Evolutionary conservation across 2,113 vertebrate species (phyloP).

Genomic region (Catharus minimus): DNA sequence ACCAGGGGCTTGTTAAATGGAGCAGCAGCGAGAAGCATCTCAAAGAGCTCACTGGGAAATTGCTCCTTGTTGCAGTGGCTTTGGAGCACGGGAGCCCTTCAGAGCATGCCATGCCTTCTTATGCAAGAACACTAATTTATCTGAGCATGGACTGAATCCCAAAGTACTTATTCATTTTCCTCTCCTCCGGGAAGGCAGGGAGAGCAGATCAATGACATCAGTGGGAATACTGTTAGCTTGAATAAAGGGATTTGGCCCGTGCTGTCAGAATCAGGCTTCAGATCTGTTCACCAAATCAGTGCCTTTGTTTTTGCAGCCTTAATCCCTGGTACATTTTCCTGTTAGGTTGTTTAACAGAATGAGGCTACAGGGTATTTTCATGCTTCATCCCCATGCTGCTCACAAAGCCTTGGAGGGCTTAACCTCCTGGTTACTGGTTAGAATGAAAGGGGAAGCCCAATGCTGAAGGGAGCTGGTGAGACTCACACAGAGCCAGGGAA

Average conservation of each 20-base stretch:
- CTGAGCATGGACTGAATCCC: slow-evolving; percentile 50
- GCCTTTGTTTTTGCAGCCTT: slow-evolving; percentile 37
- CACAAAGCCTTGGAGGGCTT: neutral
- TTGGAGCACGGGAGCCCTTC: neutral
- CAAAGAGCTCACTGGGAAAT: slow-evolving; percentile 38
- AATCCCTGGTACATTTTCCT: slow-evolving; percentile 37
- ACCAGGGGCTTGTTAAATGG: neutral
- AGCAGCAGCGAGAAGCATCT: neutral
- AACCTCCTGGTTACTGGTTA: neutral
- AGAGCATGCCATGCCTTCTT: slow-evolving; percentile 28
- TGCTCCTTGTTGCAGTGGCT: slow-evolving; percentile 11
- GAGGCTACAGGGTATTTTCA: neutral
- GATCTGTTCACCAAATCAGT: slow-evolving; percentile 41
- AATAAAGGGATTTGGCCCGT: slow-evolving; percentile 53
- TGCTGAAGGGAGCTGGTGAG: neutral
- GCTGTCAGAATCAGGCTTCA: slow-evolving; percentile 48
- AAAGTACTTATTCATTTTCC: slow-evolving; percentile 27
- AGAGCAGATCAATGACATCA: slow-evolving; percentile 46
- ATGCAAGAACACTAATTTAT: slow-evolving; percentile 23
- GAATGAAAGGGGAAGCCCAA: neutral
- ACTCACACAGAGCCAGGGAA: neutral
- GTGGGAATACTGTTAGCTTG: slow-evolving; percentile 43
- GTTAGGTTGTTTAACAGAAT: slow-evolving; percentile 26
- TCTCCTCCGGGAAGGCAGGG: neutral
- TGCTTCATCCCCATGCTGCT: neutral